Percentiles rank a stretch among this genome's conserved stretches.
Conservation (phyloP, 1,140 invertebrate genomes). For the Eumeta japonica region DNA sequence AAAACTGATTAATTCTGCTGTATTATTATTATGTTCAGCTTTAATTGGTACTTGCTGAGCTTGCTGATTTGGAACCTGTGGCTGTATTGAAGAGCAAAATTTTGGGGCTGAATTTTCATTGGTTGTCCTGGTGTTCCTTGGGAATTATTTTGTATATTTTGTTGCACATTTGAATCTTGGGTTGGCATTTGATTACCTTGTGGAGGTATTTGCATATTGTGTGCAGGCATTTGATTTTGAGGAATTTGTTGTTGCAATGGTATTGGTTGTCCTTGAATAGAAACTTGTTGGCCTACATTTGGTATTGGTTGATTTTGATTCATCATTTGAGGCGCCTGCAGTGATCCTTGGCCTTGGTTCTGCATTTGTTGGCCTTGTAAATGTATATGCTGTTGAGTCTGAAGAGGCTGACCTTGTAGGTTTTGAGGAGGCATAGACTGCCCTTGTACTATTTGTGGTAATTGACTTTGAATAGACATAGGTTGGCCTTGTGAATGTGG, state of each 20-base stretch:
- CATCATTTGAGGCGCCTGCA: conserved; percentile 14
- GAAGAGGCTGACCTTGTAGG: not conserved
- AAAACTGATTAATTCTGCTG: conserved; percentile 71
- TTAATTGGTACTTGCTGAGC: conserved; percentile 28
- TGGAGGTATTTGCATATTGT: conserved; percentile 12
- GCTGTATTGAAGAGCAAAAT: conserved; percentile 23
- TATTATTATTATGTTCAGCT: conserved; percentile 57
- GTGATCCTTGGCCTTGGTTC: conserved; percentile 19
- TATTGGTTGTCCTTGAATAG: conserved; percentile 10
- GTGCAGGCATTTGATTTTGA: conserved; percentile 21
- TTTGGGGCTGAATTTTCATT: conserved; percentile 32
- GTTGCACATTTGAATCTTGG: not conserved
- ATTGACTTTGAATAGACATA: conserved; percentile 20
- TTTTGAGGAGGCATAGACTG: conserved; percentile 12
- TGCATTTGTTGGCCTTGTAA: conserved; percentile 25
- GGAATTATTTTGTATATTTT: conserved; percentile 5
- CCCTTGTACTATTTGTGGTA: conserved; percentile 25
- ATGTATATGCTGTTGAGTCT: not conserved
- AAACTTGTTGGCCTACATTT: conserved; percentile 12
- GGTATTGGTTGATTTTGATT: conserved; percentile 15
- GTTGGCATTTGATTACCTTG: conserved; percentile 9
- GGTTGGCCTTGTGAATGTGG: conserved; percentile 23
- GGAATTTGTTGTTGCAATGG: conserved; percentile 21
- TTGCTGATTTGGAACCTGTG: conserved; percentile 42
- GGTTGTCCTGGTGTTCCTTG: conserved; percentile 15